A percentile compares a stretch with the other conserved stretches of the same genome.
These are phyloP conservation scores for Sphaerodactylus townsendi DNA, from an alignment of 2,113 vertebrate genomes.

Conservation along the genomic window DNA sequence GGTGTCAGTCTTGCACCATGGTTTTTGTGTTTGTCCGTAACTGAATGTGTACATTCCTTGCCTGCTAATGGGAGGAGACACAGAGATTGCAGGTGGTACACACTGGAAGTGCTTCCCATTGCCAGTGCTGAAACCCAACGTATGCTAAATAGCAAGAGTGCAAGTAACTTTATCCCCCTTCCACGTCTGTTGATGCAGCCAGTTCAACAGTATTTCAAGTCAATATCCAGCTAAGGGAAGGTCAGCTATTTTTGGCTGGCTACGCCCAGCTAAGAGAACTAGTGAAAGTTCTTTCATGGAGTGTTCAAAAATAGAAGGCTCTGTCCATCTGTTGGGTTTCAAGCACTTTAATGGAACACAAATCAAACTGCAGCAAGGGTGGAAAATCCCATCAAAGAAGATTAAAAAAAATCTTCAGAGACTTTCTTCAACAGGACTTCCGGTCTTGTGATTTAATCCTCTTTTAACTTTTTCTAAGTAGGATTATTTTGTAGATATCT, in stretches of 20 bases:
- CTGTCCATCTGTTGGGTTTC: conserved; percentile 73
- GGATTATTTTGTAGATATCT: not conserved
- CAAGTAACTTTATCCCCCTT: conserved; percentile 27
- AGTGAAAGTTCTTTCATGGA: conserved; percentile 80
- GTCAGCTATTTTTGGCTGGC: conserved; percentile 81
- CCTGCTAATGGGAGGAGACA: not conserved
- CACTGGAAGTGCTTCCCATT: conserved; percentile 12
- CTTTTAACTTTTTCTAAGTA: conserved; percentile 19
- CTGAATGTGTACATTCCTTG: not conserved
- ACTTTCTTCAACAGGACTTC: conserved; percentile 31
- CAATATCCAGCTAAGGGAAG: conserved; percentile 66
- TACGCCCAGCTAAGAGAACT: conserved; percentile 64
- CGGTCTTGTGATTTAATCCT: not conserved
- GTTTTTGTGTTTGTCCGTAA: not conserved
- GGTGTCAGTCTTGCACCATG: not conserved
- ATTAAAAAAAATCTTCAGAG: conserved; percentile 41
- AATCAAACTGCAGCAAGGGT: conserved; percentile 44
- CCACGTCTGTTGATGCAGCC: conserved; percentile 46
- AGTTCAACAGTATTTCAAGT: conserved; percentile 64
- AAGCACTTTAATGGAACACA: conserved; percentile 70
- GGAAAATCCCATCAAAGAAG: conserved; percentile 46
- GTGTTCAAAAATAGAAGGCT: conserved; percentile 87
- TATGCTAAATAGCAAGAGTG: accelerated
- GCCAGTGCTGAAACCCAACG: accelerated
- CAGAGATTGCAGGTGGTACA: not conserved